These are phyloP conservation scores for Venustoraphidia nigricollis DNA, from an alignment of 2,888 invertebrate genomes.

Conservation along the genomic window DNA sequence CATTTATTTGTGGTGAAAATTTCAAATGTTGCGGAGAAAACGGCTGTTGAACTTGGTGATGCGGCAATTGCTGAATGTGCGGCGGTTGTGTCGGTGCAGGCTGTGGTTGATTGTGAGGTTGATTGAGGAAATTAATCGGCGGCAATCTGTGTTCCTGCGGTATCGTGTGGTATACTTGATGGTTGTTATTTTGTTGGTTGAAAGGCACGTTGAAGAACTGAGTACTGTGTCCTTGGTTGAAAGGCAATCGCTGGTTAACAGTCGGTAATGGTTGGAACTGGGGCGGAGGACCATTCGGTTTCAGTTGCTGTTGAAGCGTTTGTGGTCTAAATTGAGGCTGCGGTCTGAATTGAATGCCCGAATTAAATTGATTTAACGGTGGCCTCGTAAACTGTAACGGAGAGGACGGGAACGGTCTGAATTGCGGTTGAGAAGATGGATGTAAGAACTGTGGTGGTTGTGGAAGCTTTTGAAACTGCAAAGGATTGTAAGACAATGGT, in stretches of 20 bases:
- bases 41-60: slow-evolving; percentile 17
- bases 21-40: slow-evolving; percentile 11
- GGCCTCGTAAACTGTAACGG: slow-evolving; percentile 15
- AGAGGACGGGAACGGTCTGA: slow-evolving; percentile 12
- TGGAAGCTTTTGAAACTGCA: slow-evolving; percentile 12
- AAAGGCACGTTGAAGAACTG: slow-evolving; percentile 5
- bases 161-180: neutral
- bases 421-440: slow-evolving; percentile 15
- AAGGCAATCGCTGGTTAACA: slow-evolving; percentile 11
- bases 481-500: neutral
- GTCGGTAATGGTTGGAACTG: slow-evolving; percentile 23
- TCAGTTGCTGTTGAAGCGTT: slow-evolving; percentile 19
- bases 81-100: slow-evolving; percentile 1
- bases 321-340: slow-evolving; percentile 33
- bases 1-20: slow-evolving; percentile 11
- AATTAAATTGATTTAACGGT: slow-evolving; percentile 26
- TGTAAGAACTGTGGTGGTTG: slow-evolving; percentile 22
- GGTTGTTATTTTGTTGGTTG: slow-evolving; percentile 3
- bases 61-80: slow-evolving; percentile 11
- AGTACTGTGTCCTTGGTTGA: slow-evolving; percentile 3
- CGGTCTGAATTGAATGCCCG: slow-evolving; percentile 17
- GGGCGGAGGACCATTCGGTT: slow-evolving; percentile 11
- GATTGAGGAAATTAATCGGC: slow-evolving; percentile 12
- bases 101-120: slow-evolving; percentile 7
- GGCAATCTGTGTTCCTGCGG: slow-evolving; percentile 16